Evolutionary conservation across 92 coral and sea anemone species (phyloP).

Genomic region (Desmophyllum pertusum): DNA sequence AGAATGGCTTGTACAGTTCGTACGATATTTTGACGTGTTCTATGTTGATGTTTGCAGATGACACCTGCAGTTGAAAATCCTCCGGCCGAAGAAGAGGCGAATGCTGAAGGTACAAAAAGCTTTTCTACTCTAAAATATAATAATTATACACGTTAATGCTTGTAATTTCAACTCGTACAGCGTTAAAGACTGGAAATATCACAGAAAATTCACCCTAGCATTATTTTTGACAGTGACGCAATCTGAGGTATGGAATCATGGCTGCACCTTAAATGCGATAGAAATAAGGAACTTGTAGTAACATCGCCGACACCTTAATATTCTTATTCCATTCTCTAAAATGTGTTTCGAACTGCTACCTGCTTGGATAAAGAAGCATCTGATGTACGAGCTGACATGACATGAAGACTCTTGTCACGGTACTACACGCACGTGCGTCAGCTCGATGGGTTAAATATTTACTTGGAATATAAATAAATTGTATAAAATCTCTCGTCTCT

Average conservation of each 20-base stretch:
- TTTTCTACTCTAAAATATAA: neutral
- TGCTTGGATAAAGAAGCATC: neutral
- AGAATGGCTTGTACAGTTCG: neutral
- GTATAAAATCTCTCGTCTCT: neutral
- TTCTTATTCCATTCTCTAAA: neutral
- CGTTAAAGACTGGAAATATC: neutral
- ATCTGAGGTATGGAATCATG: conserved; percentile 24
- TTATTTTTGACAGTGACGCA: conserved; percentile 58
- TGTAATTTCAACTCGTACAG: neutral
- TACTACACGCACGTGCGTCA: neutral
- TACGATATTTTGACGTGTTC: neutral
- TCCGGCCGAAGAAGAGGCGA: conserved; percentile 86
- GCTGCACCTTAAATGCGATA: conserved; percentile 12
- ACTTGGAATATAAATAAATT: neutral
- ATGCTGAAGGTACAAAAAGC: conserved; percentile 66
- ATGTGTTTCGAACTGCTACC: neutral
- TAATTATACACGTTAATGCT: neutral
- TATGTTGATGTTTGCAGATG: conserved; percentile 68
- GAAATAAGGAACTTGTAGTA: neutral
- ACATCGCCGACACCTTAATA: neutral
- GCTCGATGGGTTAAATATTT: neutral
- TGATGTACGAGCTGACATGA: neutral
- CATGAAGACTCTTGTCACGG: neutral
- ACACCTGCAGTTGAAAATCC: conserved; percentile 99
- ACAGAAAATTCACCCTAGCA: neutral